Evolutionary conservation across 2,888 invertebrate genomes (phyloP).

Genomic region (Nemurella pictetii): DNA sequence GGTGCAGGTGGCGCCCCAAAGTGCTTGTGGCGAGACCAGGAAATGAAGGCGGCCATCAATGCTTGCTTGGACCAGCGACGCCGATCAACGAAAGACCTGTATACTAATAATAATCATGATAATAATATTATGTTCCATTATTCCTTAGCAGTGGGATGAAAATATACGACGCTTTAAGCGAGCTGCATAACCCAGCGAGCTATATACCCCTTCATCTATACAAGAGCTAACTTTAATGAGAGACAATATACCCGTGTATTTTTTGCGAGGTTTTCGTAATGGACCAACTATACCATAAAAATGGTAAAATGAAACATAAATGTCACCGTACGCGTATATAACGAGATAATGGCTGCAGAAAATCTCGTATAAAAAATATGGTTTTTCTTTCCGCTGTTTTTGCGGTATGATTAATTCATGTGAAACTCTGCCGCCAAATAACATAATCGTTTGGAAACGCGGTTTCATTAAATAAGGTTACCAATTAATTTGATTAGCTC

Average conservation of each 20-base stretch:
- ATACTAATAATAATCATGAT: not conserved
- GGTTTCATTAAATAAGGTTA: not conserved
- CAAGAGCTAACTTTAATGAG: constrained; percentile 15
- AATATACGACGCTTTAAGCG: not conserved
- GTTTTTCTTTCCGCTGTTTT: not conserved
- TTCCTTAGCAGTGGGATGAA: not conserved
- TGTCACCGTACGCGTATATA: constrained; percentile 16
- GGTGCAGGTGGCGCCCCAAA: constrained; percentile 21
- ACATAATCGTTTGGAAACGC: not conserved
- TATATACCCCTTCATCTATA: constrained; percentile 15
- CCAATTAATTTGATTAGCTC: not conserved
- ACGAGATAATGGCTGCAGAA: constrained; percentile 7
- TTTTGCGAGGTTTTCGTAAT: constrained; percentile 1
- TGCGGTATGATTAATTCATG: not conserved
- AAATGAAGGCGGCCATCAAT: constrained; percentile 24
- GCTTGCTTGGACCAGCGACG: not conserved
- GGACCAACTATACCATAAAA: constrained; percentile 21
- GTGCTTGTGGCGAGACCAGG: constrained; percentile 8
- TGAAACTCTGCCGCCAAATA: not conserved
- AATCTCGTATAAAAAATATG: constrained; percentile 17
- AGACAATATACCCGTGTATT: constrained; percentile 12
- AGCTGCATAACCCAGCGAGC: not conserved
- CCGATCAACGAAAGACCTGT: not conserved
- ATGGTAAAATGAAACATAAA: constrained; percentile 28
- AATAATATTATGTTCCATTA: not conserved